phyloP scores from a whole-genome alignment of 2,888 invertebrate genomes.

The Torymus texanus region DNA sequence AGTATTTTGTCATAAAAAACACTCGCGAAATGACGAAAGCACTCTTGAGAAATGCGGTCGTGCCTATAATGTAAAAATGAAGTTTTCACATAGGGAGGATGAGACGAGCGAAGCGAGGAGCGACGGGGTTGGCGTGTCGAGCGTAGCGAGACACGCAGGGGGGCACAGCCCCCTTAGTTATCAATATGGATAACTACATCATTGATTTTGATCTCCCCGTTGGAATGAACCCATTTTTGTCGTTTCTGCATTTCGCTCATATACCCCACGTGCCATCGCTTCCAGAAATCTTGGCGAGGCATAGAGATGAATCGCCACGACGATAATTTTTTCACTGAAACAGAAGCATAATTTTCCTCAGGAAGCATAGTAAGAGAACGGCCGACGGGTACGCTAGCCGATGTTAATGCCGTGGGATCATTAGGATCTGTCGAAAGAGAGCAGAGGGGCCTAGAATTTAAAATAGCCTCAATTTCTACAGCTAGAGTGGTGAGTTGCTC shows the following conservation, averaged over 20 bases:
- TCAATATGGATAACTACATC: too few species aligned
- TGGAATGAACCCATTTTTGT: conserved; percentile 57
- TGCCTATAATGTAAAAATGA: too few species aligned
- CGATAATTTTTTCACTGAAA: conserved; percentile 9
- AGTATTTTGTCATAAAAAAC: too few species aligned
- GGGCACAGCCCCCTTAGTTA: too few species aligned
- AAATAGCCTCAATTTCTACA: conserved; percentile 50
- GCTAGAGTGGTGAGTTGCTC: conserved; percentile 37
- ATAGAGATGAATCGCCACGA: conserved; percentile 46
- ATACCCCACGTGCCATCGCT: conserved; percentile 51
- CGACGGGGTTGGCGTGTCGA: too few species aligned
- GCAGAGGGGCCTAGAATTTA: too few species aligned
- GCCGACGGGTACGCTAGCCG: conserved; percentile 59
- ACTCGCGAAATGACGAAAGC: too few species aligned
- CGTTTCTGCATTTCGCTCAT: conserved; percentile 61
- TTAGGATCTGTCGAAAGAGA: conserved; percentile 50
- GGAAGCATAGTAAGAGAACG: conserved; percentile 3
- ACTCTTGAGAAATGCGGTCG: too few species aligned
- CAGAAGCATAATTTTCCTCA: neutral
- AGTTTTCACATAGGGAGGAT: too few species aligned
- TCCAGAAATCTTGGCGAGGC: neutral
- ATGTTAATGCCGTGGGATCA: conserved; percentile 54
- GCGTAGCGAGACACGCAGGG: too few species aligned
- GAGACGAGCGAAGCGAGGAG: too few species aligned
- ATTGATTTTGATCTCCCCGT: too few species aligned